These are phyloP conservation scores for Trimorus sp. DNA, from an alignment of 2,888 invertebrate genomes.

Conservation along the genomic window DNA sequence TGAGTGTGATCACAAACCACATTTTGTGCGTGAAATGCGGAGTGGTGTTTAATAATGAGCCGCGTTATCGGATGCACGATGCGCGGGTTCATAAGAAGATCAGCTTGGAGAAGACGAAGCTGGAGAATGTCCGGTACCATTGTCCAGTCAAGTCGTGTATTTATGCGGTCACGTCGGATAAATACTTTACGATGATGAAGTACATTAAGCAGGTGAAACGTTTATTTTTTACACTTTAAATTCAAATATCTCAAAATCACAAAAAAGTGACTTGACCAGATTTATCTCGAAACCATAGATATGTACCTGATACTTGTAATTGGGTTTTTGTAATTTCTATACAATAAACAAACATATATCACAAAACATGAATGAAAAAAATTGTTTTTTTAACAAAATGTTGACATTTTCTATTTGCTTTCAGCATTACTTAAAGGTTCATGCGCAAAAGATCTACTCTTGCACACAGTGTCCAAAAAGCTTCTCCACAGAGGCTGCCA, in stretches of 20 bases:
- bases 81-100: constrained; percentile 77
- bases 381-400: too few relatives aligned
- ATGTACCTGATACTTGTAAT: too few relatives aligned
- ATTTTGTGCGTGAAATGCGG: constrained; percentile 77
- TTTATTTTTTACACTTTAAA: too few relatives aligned
- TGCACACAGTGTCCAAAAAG: constrained; percentile 79
- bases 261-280: too few relatives aligned
- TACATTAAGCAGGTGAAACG: constrained; percentile 81
- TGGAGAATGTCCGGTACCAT: constrained; percentile 75
- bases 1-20: constrained; percentile 77
- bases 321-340: too few relatives aligned
- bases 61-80: constrained; percentile 77
- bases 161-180: constrained; percentile 74
- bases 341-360: too few relatives aligned
- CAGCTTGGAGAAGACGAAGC: constrained; percentile 72
- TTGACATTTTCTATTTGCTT: constrained; percentile 38
- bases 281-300: too few relatives aligned
- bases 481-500: constrained; percentile 80
- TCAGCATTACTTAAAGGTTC: constrained; percentile 81
- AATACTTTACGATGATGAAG: constrained; percentile 78
- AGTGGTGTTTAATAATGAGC: constrained; percentile 76
- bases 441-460: constrained; percentile 79
- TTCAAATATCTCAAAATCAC: too few relatives aligned
- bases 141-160: constrained; percentile 78
- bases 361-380: too few relatives aligned